Evolutionary conservation across 1,140 invertebrate genomes (phyloP), one percentile per base, ranked within the genome.

Genomic region (Tetraneura akinire): DNA sequence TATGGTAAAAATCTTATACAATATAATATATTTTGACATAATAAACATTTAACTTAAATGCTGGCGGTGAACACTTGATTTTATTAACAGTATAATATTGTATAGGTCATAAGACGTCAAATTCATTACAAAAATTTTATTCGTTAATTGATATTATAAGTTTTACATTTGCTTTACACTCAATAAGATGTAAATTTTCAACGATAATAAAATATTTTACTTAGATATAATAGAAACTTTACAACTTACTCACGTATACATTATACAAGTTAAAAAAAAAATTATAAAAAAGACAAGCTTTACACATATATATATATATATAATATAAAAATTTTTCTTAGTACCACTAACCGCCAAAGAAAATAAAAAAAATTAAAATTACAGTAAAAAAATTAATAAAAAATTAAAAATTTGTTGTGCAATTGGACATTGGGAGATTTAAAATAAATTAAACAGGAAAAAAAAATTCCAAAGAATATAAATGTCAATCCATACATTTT

Each of bases 191-290:
- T 37, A 62, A 78, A 60, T 42, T 13, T 26, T 76, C 57, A 76
- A 76, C 73, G 57, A 76, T 74, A 74, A 57, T 62, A 62, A 42
- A 78, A 49, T 10, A 37, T 21, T 74, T 78, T 45, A 60, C 53
- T 60, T 78, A 78, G 55, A 29, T 16, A 45, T 60, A 76, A 76
- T 76, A 76, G 71, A 78, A 78, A 78, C 74, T 78, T 62, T 78
- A 62, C 74, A 78, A 60, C 47, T 78, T 78, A 45, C 53, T 62
- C 74, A 47, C 49, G 53, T 78, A 78, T 57, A 57, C 53, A 60
- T 60, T 45, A 66, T 68, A 26, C 29, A 76, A 76, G 16, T 45
- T 76, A 76, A 26, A 26, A 26, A 49, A 71, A 71, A 42, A 76
- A 76, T 57, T 18, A 42, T n/a, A 37, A 78, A 78, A 71, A 78